These are phyloP conservation scores for Parnassius orleans DNA, from an alignment of 2,888 invertebrate species.

Conservation along the genomic window DNA sequence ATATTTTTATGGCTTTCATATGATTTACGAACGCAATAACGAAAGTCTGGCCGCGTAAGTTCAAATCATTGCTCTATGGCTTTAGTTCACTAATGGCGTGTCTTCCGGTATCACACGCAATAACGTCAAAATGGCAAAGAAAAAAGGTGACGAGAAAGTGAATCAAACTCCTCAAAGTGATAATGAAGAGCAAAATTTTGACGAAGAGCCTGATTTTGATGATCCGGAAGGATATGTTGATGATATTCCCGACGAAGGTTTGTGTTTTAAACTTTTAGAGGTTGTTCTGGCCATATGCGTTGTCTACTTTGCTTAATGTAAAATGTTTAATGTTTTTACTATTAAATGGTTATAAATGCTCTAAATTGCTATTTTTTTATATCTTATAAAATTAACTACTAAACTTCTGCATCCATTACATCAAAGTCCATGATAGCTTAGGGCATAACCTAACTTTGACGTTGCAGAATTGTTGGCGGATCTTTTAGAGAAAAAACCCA, in stretches of 20 bases:
- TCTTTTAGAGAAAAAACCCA: constrained; percentile 92
- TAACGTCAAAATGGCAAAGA: constrained; percentile 84
- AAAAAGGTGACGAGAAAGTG: constrained; percentile 83
- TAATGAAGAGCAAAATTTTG: constrained; percentile 86
- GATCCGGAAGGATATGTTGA: constrained; percentile 97
- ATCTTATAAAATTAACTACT: not conserved
- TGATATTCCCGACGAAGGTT: constrained; percentile 95
- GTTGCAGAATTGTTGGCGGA: constrained; percentile 95
- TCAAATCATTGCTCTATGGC: constrained; percentile 49
- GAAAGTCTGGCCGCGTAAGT: constrained; percentile 29
- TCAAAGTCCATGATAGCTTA: constrained; percentile 27
- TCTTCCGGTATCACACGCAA: constrained; percentile 76
- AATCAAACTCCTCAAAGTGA: constrained; percentile 83
- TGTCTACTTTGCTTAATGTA: constrained; percentile 22
- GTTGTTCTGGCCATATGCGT: constrained; percentile 75
- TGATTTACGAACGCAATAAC: constrained; percentile 22
- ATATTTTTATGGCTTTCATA: not conserved
- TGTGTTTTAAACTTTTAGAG: constrained; percentile 51
- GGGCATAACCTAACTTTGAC: constrained; percentile 76
- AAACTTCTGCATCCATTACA: not conserved
- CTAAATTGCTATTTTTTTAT: too few species aligned
- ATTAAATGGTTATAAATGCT: constrained; percentile 21
- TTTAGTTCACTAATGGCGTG: constrained; percentile 77
- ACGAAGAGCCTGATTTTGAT: constrained; percentile 95
- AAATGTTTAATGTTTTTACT: constrained; percentile 36